phyloP scores from a whole-genome alignment of 2,113 vertebrate species.

The Petaurus breviceps region DNA sequence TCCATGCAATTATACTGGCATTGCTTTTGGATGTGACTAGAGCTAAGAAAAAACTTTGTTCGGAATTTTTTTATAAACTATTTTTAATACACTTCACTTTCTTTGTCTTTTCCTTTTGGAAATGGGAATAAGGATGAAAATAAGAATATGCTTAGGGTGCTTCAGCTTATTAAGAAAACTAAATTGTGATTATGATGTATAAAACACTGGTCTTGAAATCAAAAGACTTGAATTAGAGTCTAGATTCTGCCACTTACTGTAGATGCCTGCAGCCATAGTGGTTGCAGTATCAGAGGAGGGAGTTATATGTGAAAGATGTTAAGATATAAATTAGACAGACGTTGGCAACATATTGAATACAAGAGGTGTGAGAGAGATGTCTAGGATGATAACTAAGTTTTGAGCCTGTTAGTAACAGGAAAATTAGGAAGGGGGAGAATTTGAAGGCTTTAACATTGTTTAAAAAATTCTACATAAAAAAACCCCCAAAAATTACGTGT shows the following conservation, averaged over 20 bases:
- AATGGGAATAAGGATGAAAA: neutral
- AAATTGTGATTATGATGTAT: neutral
- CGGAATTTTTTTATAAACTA: conserved; percentile 10
- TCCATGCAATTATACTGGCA: conserved; percentile 43
- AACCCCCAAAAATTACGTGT: neutral
- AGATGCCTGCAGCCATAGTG: neutral
- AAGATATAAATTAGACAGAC: neutral
- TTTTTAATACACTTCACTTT: neutral
- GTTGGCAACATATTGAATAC: neutral
- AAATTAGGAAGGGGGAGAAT: neutral
- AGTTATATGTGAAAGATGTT: neutral
- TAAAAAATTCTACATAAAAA: neutral
- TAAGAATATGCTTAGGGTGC: neutral
- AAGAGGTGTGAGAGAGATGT: neutral
- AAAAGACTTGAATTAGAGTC: neutral
- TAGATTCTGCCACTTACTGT: neutral
- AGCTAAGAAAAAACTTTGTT: conserved; percentile 33
- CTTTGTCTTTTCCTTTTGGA: neutral
- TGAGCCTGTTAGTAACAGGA: neutral
- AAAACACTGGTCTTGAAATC: neutral
- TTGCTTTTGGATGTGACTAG: conserved; percentile 52
- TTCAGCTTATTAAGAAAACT: neutral
- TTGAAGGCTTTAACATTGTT: neutral
- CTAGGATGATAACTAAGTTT: neutral
- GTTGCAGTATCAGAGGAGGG: neutral